Evolutionary conservation across 2,113 vertebrate genomes (phyloP), one percentile per base, ranked within the genome.

Genomic region (Tenrec ecaudatus): DNA sequence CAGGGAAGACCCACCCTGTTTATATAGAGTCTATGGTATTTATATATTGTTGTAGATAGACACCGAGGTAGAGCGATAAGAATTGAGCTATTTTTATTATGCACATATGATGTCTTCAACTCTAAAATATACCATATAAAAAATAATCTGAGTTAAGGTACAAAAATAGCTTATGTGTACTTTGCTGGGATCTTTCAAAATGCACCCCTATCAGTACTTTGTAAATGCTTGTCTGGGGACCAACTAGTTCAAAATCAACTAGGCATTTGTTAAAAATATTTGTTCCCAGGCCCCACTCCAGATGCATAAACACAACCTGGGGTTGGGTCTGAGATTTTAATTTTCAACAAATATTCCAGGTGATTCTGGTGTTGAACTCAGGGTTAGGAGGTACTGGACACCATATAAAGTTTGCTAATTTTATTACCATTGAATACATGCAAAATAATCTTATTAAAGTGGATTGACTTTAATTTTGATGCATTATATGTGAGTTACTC

Each of bases 311-410:
- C 68, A 78, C 36, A 83, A 71, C 25, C 64, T 94, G 90, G 23
- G 17, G 76, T 90, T 92, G 73, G 25, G 69, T 93, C 85, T 93
- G 92, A 93, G 64, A 95, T 89, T 62, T 91, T 78, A 92, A 94
- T 8, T 53, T 91, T 95, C 88, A 96, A 91, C 38, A 94, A 95
- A 96, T 91, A 36, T 1, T 87, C 75, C 62, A 87, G 76, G 23
- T 71, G 38, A 94, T 79, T 94, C 78, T 94, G 62, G 78, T 75
- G 14, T 62, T 76, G 2, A 73, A 23, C 9, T 33, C 12, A 90
- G 11, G 31, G 58, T 73, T 89, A 94, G 68, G 57, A 89, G 43
- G 40, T 91, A 82, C 22, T 76, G 57, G 36, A 82, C 25, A 88
- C 29, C 58, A 88, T 33, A 88, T 60, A 82, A 79, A 86, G 68